Evolutionary conservation across 1,140 invertebrate genomes (phyloP).

Genomic region (Nixonia krombeini): DNA sequence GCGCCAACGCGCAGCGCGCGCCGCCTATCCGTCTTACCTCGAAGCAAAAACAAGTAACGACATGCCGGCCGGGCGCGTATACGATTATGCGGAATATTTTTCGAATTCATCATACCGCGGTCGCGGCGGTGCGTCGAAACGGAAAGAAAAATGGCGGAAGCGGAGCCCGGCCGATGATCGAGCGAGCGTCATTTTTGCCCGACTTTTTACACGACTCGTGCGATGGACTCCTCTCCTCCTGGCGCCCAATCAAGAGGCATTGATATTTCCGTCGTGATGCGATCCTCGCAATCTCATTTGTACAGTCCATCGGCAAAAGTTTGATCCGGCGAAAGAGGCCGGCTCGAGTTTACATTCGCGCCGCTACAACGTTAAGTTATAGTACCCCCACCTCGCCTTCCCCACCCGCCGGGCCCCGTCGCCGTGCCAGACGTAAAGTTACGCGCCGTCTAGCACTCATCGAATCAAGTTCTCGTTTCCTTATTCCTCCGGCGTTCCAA

Average conservation of each 20-base stretch:
- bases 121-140: background rate
- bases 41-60: slow-evolving; percentile 32
- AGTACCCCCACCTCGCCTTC: slow-evolving; percentile 18
- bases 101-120: slow-evolving; percentile 32
- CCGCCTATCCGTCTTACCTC: slow-evolving; percentile 24
- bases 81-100: slow-evolving; percentile 41
- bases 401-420: slow-evolving; percentile 17
- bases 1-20: slow-evolving; percentile 7
- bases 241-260: slow-evolving; percentile 25
- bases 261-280: slow-evolving; percentile 21
- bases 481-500: slow-evolving; percentile 47
- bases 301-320: slow-evolving; percentile 42
- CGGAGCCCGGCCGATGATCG: slow-evolving; percentile 14
- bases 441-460: slow-evolving; percentile 48
- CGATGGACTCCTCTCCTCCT: too few relatives aligned
- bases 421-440: too few relatives aligned
- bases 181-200: too few relatives aligned
- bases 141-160: slow-evolving; percentile 20
- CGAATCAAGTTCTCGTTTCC: slow-evolving; percentile 50
- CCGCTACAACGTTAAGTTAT: slow-evolving; percentile 46
- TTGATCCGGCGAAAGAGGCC: slow-evolving; percentile 33
- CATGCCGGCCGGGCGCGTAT: slow-evolving; percentile 32
- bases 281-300: slow-evolving; percentile 33
- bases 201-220: too few relatives aligned
- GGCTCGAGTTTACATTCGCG: slow-evolving; percentile 44